These are phyloP conservation scores for Drosophila arawakana DNA, from an alignment of 1,140 invertebrate genomes.

Conservation along the genomic window DNA sequence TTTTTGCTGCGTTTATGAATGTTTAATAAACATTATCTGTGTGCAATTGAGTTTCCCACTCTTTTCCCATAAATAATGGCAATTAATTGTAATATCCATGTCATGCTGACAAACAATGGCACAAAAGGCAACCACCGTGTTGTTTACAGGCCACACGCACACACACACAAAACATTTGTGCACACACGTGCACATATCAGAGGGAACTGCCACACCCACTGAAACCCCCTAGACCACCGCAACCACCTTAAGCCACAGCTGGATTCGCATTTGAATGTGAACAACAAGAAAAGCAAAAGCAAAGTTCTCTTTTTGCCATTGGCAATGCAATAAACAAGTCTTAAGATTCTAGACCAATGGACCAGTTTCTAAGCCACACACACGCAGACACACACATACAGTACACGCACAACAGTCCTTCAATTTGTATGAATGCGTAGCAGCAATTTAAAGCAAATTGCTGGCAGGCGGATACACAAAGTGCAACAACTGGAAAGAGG, in stretches of 20 bases:
- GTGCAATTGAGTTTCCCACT: slow-evolving; percentile 14
- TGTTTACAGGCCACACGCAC: slow-evolving; percentile 28
- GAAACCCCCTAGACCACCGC: neutral
- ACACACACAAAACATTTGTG: neutral
- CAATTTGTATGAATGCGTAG: slow-evolving; percentile 75
- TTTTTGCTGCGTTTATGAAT: slow-evolving; percentile 1
- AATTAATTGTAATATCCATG: slow-evolving; percentile 39
- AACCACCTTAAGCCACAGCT: neutral
- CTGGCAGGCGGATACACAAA: slow-evolving; percentile 48
- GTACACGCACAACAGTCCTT: slow-evolving; percentile 27
- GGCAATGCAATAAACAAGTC: slow-evolving; percentile 74
- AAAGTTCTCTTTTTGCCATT: slow-evolving; percentile 25
- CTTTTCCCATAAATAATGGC: slow-evolving; percentile 17
- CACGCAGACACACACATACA: slow-evolving; percentile 18
- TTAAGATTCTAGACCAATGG: slow-evolving; percentile 60
- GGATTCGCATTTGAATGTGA: slow-evolving; percentile 14
- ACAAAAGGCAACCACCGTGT: slow-evolving; percentile 11
- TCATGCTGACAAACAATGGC: slow-evolving; percentile 32
- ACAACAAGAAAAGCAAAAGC: slow-evolving; percentile 6
- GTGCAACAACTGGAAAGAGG: slow-evolving; percentile 18
- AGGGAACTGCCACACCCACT: slow-evolving; percentile 4
- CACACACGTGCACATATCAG: neutral
- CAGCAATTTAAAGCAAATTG: slow-evolving; percentile 59
- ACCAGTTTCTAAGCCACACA: slow-evolving; percentile 61
- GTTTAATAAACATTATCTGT: neutral